Evolutionary conservation across 2,888 invertebrate genomes (phyloP).

Genomic region (Nebria salina): DNA sequence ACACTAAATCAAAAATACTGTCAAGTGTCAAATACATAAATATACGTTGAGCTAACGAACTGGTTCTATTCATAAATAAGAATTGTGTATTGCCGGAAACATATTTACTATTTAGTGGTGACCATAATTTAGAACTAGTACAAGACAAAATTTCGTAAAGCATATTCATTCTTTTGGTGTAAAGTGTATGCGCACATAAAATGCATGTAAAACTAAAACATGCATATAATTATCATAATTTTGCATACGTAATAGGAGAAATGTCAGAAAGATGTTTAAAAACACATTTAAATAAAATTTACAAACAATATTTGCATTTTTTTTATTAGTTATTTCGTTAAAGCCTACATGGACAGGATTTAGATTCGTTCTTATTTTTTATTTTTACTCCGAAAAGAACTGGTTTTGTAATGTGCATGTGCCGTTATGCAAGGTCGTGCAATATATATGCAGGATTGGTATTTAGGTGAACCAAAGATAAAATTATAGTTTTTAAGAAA

Average conservation of each 20-base stretch:
- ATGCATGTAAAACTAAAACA: neutral
- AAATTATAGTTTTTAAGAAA: neutral
- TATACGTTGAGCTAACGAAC: neutral
- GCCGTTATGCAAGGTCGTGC: constrained; percentile 16
- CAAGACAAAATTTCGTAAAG: neutral
- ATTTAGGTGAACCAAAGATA: neutral
- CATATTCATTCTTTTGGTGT: neutral
- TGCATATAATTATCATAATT: constrained; percentile 14
- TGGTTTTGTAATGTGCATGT: neutral
- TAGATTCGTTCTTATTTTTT: neutral
- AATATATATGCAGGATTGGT: neutral
- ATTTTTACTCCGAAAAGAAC: neutral
- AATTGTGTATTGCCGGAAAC: neutral
- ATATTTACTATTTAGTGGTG: neutral
- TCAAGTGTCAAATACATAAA: neutral
- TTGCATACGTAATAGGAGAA: constrained; percentile 19
- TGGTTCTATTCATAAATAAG: neutral
- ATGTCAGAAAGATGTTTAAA: neutral
- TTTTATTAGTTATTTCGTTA: constrained; percentile 1
- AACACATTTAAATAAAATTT: neutral
- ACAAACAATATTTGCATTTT: neutral
- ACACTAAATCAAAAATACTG: neutral
- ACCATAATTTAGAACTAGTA: neutral
- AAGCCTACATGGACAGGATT: constrained; percentile 12
- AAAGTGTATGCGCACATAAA: neutral